Evolutionary conservation across 2,797 vertebrate genomes (phyloP).

Genomic region (Alcedo quadribrachys): DNA sequence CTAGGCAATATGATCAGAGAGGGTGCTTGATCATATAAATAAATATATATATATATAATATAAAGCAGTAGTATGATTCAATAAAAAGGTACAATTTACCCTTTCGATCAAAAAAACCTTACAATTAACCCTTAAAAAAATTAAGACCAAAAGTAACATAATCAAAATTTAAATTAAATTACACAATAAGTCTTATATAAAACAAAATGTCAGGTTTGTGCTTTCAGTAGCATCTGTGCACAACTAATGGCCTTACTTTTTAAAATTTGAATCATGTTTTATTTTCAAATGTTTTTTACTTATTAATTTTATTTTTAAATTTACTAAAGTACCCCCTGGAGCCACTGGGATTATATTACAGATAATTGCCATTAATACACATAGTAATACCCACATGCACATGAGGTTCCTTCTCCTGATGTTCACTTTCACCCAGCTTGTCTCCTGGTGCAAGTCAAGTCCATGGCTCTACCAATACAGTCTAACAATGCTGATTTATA

Average conservation of each 20-base stretch:
- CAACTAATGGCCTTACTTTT: neutral
- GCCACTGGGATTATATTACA: neutral
- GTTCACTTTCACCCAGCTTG: neutral
- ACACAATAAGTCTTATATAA: neutral
- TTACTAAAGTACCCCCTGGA: neutral
- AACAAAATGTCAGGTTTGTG: neutral
- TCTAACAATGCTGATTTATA: slow-evolving; percentile 3
- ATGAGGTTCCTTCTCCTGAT: neutral
- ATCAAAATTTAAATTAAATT: neutral
- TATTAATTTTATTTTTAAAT: neutral
- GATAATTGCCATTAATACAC: neutral
- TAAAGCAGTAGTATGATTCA: neutral
- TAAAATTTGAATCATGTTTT: neutral
- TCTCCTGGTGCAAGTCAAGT: neutral
- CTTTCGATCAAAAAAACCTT: too few species aligned
- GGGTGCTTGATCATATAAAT: neutral
- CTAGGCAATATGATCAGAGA: neutral
- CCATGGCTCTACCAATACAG: neutral
- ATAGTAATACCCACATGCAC: neutral
- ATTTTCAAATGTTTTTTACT: neutral
- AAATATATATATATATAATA: neutral
- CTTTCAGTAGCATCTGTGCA: neutral
- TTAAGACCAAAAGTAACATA: neutral
- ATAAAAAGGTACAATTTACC: neutral
- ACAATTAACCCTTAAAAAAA: neutral